Evolutionary conservation across 2,113 vertebrate species (phyloP).

Genomic region (Semnornis frantzii): DNA sequence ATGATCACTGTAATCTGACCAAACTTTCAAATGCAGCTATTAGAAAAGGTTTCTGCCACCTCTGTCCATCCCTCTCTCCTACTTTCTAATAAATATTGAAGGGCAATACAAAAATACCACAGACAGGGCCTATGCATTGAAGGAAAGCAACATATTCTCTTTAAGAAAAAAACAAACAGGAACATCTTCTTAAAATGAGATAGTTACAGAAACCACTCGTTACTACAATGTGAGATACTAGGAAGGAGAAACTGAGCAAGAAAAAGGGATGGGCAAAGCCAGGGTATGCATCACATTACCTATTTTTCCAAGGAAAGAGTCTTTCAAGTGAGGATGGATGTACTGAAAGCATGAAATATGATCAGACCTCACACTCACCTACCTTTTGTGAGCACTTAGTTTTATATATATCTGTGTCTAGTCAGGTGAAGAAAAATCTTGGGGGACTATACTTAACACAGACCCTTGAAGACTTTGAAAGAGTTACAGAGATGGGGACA

Average conservation of each 20-base stretch:
- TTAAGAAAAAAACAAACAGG: not conserved
- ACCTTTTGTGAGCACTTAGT: not conserved
- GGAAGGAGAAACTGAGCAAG: not conserved
- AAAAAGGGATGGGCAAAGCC: not conserved
- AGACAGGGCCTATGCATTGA: not conserved
- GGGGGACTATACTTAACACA: not conserved
- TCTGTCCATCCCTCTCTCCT: not conserved
- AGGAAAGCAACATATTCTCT: not conserved
- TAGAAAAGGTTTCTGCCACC: not conserved
- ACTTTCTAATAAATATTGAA: not conserved
- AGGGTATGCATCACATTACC: not conserved
- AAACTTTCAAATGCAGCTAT: conserved; percentile 14
- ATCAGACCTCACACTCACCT: not conserved
- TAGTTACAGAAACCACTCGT: not conserved
- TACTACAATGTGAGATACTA: not conserved
- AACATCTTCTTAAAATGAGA: not conserved
- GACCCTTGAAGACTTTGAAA: not conserved
- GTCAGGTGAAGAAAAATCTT: not conserved
- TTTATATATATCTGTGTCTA: not conserved
- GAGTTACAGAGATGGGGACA: not conserved
- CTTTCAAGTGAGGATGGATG: not conserved
- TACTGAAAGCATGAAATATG: not conserved
- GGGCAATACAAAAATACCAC: not conserved
- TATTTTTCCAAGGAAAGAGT: not conserved
- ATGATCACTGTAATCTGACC: conserved; percentile 36